phyloP scores from a whole-genome alignment of 2,113 vertebrate species.

The Pavo muticus region DNA sequence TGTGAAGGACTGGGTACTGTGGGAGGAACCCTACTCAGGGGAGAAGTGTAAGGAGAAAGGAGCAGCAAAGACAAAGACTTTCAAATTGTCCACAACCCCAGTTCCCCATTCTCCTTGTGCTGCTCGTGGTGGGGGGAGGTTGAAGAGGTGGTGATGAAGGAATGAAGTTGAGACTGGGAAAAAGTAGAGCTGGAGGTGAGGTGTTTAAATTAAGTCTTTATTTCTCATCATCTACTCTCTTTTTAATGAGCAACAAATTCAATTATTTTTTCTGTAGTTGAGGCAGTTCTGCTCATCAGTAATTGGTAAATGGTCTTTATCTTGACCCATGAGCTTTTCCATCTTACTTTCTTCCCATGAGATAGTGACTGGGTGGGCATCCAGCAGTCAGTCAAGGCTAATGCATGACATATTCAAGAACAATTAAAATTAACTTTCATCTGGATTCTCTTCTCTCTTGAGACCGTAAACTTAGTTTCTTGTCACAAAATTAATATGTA shows the following conservation, averaged over 20 bases:
- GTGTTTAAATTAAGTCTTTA: not conserved
- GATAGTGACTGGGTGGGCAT: not conserved
- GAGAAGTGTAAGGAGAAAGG: not conserved
- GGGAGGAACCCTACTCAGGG: accelerated
- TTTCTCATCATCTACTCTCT: not conserved
- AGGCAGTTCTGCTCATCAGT: not conserved
- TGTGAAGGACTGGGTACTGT: not conserved
- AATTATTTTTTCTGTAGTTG: not conserved
- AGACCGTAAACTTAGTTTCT: not conserved
- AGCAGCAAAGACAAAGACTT: not conserved
- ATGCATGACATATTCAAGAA: not conserved
- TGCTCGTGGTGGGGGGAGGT: not conserved
- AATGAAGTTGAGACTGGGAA: not conserved
- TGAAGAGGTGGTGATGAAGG: not conserved
- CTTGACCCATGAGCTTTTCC: not conserved
- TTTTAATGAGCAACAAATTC: not conserved
- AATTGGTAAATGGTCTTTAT: not conserved
- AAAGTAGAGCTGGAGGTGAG: accelerated
- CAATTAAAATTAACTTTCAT: not conserved
- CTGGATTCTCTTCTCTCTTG: not conserved
- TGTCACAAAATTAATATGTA: not conserved
- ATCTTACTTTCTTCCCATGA: not conserved
- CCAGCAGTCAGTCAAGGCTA: not conserved
- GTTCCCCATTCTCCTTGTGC: not conserved
- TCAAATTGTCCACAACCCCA: accelerated